Base-by-base conservation (phyloP, 1,140 invertebrate genomes). In the Drosophila saltans region DNA sequence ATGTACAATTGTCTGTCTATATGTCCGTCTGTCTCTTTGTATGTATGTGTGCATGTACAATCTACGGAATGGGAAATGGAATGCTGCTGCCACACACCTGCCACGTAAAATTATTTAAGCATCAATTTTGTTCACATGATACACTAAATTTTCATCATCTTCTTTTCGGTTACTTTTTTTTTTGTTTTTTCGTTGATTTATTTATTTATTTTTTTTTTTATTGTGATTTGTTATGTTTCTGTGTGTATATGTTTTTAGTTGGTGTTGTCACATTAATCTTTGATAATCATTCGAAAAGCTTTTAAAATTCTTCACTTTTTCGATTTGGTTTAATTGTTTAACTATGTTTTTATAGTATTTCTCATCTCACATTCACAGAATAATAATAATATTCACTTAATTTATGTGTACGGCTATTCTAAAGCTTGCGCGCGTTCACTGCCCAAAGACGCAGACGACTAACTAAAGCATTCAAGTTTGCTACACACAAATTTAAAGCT, bases 51-150 rank as follows among this genome's bases (percentile, higher is more conserved):
- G 69, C 56, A 11, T 16, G 66, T 69, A 56, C 73, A 52, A 39
- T 39, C 33, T 59, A n/a, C 36, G 57, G 57, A 59, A 43, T 62
- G 60, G 45, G 8, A 52, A 52, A 52, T 52, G 45, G 45, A 52
- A 52, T 52, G 45, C 45, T 52, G 45, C 21, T 62, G 36, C 76
- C 80, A 88, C 84, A 88, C 83, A 88, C 83, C 83, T 88, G 83
- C 83, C 83, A 88, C 83, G 83, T 88, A 88, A 88, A 88, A 83
- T 83, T 10, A 41, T 74, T 76, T 40, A 48, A 72, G 71, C 36
- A 70, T 71, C 21, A 66, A 66, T 8, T 60, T 43, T 43, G 41
- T 36, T 61, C 59, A 41, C 40, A 39, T 71, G 63, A 41, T 58
- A 71, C 67, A 77, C 74, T 77, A 69, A 57, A 33, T 68, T 72